Base-by-base conservation (phyloP, 2,113 vertebrate genomes). In the Asarcornis scutulata region DNA sequence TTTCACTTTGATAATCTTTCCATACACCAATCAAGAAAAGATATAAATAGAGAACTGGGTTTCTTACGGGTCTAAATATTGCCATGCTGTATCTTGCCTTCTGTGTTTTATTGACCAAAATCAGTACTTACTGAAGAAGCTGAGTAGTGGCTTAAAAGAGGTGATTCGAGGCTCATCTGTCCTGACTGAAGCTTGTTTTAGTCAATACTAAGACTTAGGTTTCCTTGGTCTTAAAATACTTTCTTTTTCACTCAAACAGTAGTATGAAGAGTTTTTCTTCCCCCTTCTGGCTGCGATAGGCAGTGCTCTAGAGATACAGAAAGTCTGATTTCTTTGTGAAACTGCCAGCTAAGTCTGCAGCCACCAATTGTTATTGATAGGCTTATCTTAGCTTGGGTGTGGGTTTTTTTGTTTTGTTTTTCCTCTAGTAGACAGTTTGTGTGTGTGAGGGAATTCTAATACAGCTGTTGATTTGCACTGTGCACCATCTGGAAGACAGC, bases 41-140 rank as follows among this genome's bases (percentile, higher is more conserved):
- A 13, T 2, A 7, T 20, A 16, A 21, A 5, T 0, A 32, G 67
- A 21, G 31, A 27, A 5, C 1, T 38, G 17, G 17, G 8, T n/a
- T 82, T 62, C 31, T 18, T 6, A 2, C 0, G 9, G 29, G 29
- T 73, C 16, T 7, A 1, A 81, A 2, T 22, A 7, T 4, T 64
- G 15, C 25, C 5, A 0, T 20, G 38, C 40, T 26, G 6, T 10
- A 12, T 3, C 31, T 53, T 34, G 13, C 21, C 36, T 44, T 20
- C 3, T 8, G 42, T 63, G 8, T 2, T 38, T 4, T 4, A 2
- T 5, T 60, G 68, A 2, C 55, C 31, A 29, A 29, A 12, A 15
- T 17, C 46, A 20, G 0, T 27, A 4, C 73, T 34, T 25, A 0
- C 0, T 12, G 71, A 17, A 55, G 62, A 17, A 46, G 55, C 77